Evolutionary conservation across 2,888 invertebrate genomes (phyloP), one percentile per base, ranked within the genome.

Genomic region (Sinhomidia bicolor): DNA sequence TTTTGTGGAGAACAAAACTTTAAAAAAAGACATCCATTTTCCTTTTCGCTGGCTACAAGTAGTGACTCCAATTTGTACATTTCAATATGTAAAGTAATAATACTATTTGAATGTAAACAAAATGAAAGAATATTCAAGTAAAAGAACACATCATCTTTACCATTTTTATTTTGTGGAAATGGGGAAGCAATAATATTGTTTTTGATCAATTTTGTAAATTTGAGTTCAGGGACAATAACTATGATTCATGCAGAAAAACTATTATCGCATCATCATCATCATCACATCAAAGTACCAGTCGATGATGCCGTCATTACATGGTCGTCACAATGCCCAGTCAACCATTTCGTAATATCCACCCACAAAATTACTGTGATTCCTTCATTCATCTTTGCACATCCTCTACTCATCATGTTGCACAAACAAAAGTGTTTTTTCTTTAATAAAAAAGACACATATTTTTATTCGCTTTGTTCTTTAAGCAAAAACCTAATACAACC

Each of bases 301-400:
- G n/a, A n/a, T n/a, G n/a, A n/a, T 17, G n/a, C n/a, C n/a, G n/a
- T n/a, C n/a, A n/a, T n/a, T 17, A 51, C 65, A 23, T 65, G n/a
- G 32, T 65, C 65, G 32, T 65, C 51, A 51, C 51, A 1, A 51
- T 51, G 12, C 51, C 51, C 65, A 65, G 65, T 65, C 65, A 65
- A 65, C 65, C 65, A 65, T 65, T n/a, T 14, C 17, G 4, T 51
- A 51, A 51, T 51, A 51, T 51, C 51, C 51, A 51, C 51, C 51
- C 51, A 51, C 51, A 51, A 51, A 51, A 51, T 51, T 51, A 51
- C 51, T 51, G 17, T 51, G n/a, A 51, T 51, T 51, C 51, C 51
- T 51, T n/a, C 1, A 17, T n/a, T 51, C 51, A n/a, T n/a, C 51
- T n/a, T 3, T 51, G 41, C 1, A n/a, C 17, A 17, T 51, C 51